phyloP scores from a whole-genome alignment of 2,113 vertebrate genomes.

The Coturnix japonica region DNA sequence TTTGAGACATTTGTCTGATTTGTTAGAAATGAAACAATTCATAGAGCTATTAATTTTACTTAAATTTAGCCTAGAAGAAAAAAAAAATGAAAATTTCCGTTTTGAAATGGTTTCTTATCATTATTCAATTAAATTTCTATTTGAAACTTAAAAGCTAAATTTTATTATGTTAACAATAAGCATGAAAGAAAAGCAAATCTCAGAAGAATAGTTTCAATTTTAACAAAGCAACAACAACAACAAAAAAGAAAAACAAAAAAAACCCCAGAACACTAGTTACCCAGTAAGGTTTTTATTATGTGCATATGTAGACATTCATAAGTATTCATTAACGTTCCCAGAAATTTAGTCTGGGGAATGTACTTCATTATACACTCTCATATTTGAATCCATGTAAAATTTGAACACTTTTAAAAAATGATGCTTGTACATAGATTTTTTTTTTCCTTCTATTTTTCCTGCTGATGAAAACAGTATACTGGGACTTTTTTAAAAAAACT shows the following conservation, averaged over 20 bases:
- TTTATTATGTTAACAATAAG: background rate
- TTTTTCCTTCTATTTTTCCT: background rate
- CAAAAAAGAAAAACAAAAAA: no score
- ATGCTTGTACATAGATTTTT: accelerated
- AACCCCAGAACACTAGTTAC: background rate
- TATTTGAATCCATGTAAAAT: background rate
- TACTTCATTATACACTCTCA: background rate
- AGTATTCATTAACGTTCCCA: background rate
- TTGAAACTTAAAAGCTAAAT: background rate
- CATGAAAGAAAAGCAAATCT: background rate
- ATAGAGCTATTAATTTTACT: accelerated
- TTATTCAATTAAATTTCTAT: background rate
- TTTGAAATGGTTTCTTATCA: background rate
- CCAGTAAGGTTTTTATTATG: background rate
- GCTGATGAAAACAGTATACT: background rate
- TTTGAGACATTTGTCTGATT: no score
- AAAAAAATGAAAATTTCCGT: background rate
- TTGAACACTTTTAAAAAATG: background rate
- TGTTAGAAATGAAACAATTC: background rate
- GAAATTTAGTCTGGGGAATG: accelerated
- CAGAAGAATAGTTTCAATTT: background rate
- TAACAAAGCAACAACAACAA: background rate
- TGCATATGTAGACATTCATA: background rate
- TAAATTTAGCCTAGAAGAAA: background rate
- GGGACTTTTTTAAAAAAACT: background rate